phyloP scores from a whole-genome alignment of 1,140 invertebrate species.

The Drepana arcuata region DNA sequence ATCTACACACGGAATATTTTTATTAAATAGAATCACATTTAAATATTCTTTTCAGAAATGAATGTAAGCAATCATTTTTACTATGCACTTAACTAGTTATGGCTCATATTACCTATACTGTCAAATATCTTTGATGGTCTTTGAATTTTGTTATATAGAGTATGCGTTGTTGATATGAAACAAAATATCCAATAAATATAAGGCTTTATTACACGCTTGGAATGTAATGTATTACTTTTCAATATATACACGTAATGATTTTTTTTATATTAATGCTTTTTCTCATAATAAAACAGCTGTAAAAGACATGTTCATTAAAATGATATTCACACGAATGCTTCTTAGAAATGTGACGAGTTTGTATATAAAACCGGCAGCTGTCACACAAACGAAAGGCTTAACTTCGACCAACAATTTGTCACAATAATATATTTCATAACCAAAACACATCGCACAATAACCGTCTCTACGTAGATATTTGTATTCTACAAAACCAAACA shows the following conservation, averaged over 20 bases:
- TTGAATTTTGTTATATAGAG: constrained; percentile 3
- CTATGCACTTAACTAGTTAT: background rate
- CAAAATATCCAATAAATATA: too few species aligned
- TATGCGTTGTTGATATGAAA: too few species aligned
- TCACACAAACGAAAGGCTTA: constrained; percentile 43
- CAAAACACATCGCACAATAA: constrained; percentile 53
- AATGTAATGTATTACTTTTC: too few species aligned
- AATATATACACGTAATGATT: too few species aligned
- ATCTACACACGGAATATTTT: too few species aligned
- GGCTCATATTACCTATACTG: background rate
- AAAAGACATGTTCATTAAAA: constrained; percentile 17
- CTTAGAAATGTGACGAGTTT: constrained; percentile 18
- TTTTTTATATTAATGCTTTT: too few species aligned
- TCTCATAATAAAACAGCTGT: too few species aligned
- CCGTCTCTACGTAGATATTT: constrained; percentile 20
- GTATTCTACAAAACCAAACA: constrained; percentile 42
- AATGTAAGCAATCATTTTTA: too few species aligned
- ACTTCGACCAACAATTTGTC: constrained; percentile 56
- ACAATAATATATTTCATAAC: constrained; percentile 62
- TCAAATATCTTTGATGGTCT: constrained; percentile 3
- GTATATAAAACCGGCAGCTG: constrained; percentile 27
- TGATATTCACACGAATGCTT: constrained; percentile 11
- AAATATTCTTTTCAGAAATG: too few species aligned
- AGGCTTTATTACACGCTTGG: too few species aligned
- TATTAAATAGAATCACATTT: too few species aligned